Evolutionary conservation across 2,113 vertebrate genomes (phyloP).

Genomic region (Ciconia boyciana): DNA sequence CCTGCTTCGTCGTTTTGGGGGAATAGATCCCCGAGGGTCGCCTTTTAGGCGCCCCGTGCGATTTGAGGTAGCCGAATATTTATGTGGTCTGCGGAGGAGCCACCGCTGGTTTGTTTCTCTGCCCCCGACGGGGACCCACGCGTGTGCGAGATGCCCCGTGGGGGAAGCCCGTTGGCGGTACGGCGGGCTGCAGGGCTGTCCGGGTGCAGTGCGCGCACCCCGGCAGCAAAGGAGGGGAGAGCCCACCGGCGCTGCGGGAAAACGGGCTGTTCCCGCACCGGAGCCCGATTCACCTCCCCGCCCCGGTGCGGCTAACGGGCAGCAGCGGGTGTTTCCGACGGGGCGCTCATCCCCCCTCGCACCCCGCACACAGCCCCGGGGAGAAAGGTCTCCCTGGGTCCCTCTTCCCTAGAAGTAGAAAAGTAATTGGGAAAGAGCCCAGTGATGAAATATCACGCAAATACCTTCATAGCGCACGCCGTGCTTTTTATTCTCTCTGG

Average conservation of each 20-base stretch:
- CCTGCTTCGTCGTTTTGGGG: neutral
- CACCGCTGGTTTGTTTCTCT: neutral
- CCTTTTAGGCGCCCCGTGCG: neutral
- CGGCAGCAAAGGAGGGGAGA: neutral
- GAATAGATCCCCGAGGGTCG: neutral
- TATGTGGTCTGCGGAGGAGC: neutral
- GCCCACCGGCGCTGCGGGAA: neutral
- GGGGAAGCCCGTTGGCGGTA: no score
- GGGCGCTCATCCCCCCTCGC: neutral
- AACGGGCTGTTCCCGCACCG: neutral
- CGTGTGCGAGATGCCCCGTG: neutral
- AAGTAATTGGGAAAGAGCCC: neutral
- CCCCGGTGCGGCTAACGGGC: neutral
- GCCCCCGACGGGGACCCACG: no score
- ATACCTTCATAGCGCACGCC: neutral
- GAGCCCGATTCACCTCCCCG: neutral
- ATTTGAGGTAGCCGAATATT: neutral
- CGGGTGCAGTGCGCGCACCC: neutral
- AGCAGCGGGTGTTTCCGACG: neutral
- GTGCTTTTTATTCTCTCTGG: neutral
- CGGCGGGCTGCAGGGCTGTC: neutral
- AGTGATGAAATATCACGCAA: neutral
- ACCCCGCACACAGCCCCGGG: fast-evolving
- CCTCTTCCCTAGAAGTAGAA: neutral
- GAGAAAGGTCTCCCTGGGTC: neutral